A percentile compares a stretch with the other conserved stretches of the same genome.
Evolutionary conservation across 2,888 invertebrate species (phyloP).

Genomic region (Tetranychus piercei): DNA sequence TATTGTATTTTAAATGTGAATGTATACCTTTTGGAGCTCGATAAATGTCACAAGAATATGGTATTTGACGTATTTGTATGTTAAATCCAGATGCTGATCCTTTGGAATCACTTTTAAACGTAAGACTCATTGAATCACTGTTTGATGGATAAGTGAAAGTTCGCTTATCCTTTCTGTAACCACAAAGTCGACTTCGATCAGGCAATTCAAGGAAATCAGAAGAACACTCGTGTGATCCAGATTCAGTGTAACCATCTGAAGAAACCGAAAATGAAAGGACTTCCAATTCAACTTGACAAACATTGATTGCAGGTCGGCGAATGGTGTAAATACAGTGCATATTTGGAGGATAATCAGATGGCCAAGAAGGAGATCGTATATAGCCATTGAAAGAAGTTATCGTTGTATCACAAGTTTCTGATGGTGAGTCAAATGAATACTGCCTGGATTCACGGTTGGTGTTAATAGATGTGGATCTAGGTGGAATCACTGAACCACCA

Average conservation of each 20-base stretch:
- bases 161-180: constrained; percentile 15
- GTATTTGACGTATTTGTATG: constrained; percentile 24
- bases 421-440: not conserved
- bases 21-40: not conserved
- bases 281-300: constrained; percentile 22
- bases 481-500: not conserved
- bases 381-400: constrained; percentile 23
- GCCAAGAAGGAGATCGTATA: constrained; percentile 24
- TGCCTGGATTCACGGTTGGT: not conserved
- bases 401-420: constrained; percentile 23
- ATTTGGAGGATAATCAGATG: constrained; percentile 24
- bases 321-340: constrained; percentile 24
- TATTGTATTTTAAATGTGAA: no score
- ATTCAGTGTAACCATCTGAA: not conserved
- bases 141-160: constrained; percentile 17
- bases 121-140: constrained; percentile 22
- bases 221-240: not conserved
- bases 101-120: constrained; percentile 22
- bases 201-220: constrained; percentile 2
- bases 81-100: constrained; percentile 25
- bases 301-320: constrained; percentile 19
- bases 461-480: not conserved
- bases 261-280: constrained; percentile 3
- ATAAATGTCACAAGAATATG: constrained; percentile 22
- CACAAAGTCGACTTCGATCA: constrained; percentile 14